Evolutionary conservation across 2,888 invertebrate genomes (phyloP), one percentile per base, ranked within the genome.

Genomic region (Idaea dimidiata): DNA sequence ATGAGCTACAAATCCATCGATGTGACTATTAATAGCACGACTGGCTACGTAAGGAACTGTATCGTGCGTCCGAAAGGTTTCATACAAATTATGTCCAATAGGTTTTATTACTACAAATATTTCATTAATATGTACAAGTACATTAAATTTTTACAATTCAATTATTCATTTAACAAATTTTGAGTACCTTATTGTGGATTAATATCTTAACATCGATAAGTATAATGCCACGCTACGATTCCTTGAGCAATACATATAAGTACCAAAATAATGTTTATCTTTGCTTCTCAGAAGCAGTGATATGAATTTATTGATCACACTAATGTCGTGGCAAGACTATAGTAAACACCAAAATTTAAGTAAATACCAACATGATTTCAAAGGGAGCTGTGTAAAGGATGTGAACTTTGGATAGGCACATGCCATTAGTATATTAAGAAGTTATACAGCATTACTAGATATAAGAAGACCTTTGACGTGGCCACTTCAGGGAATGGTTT

Each of bases 11-110:
- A 77, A 67, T 77, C 81, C 81, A 80, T 82, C 81, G 79, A 83
- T 84, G 85, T 82, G 87, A 84, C 81, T 87, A 54, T 43, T 84
- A 78, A 83, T 77, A 86, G 89, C 91, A 91, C 92, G 91, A 88
- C 81, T 72, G 79, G 86, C 90, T 91, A 89, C 85, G 73, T 87
- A 85, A 91, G 92, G 92, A 92, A 91, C 92, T 91, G 89, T 87
- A 86, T 91, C 92, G 92, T 91, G 92, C 92, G 86, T 87, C 83
- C 79, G 80, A 85, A 84, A 82, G 83, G 81, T 84, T 85, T 81
- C 80, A 83, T 91, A 86, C 83, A 86, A 83, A 88, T 88, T 90
- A 89, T 82, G 87, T 89, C 79, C 81, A 81, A 78, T 79, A 76
- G 75, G 72, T 76, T 79, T 78, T 72, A 80, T 78, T 73, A 77